Conservation (phyloP, 2,797 vertebrate genomes). For the Thripadectes ignobilis region DNA sequence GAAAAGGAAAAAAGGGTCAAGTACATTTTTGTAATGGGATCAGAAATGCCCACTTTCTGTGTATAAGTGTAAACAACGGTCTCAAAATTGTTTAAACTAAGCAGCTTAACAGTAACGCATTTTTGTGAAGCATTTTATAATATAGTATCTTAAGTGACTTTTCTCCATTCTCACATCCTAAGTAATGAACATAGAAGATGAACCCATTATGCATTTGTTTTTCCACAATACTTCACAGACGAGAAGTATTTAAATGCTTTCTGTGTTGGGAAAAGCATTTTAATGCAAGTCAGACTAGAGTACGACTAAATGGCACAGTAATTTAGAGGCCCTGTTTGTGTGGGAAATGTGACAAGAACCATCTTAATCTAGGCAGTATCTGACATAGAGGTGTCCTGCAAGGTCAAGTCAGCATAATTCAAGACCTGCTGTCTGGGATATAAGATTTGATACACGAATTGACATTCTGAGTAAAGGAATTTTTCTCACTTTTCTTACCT, state of each 20-base stretch:
- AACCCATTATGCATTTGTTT: neutral
- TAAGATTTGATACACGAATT: neutral
- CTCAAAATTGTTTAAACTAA: neutral
- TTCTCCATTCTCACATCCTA: neutral
- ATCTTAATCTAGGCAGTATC: neutral
- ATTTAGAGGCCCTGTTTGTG: neutral
- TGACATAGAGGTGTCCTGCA: neutral
- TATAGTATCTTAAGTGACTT: neutral
- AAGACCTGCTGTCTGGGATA: neutral
- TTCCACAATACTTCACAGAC: neutral
- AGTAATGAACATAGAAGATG: neutral
- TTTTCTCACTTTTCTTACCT: neutral
- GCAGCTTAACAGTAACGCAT: neutral
- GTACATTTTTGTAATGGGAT: constrained; percentile 1
- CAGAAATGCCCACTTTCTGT: neutral
- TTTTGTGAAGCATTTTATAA: constrained; percentile 13
- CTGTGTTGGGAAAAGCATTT: neutral
- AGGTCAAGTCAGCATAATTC: neutral
- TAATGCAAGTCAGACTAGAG: neutral
- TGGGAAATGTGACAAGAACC: neutral
- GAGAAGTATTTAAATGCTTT: neutral
- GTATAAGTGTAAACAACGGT: neutral
- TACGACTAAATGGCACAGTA: neutral
- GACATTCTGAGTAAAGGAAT: neutral
- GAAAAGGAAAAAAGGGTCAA: constrained; percentile 21